phyloP scores from a whole-genome alignment of 2,888 invertebrate species.

The Drosophila neutralis region DNA sequence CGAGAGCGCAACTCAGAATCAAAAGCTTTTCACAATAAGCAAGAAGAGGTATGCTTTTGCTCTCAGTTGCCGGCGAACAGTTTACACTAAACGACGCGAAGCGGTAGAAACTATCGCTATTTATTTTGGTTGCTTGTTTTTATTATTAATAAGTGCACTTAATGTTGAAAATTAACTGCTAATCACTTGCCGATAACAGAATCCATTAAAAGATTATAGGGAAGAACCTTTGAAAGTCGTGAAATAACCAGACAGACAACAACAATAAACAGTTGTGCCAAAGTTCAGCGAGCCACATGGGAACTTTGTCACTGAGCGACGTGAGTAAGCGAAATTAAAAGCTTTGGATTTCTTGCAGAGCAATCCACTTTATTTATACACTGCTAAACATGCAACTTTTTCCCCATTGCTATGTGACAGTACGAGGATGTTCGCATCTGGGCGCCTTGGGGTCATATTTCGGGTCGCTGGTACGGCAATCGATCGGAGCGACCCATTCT shows the following conservation, averaged over 20 bases:
- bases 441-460: slow-evolving; percentile 89
- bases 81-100: neutral
- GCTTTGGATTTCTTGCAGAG: slow-evolving; percentile 2
- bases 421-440: slow-evolving; percentile 88
- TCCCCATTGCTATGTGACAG: slow-evolving; percentile 52
- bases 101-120: neutral
- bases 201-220: slow-evolving; percentile 2
- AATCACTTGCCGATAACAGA: neutral
- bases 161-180: neutral
- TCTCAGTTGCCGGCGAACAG: slow-evolving; percentile 9
- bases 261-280: slow-evolving; percentile 8
- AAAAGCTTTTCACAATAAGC: slow-evolving; percentile 1
- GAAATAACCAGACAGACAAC: neutral
- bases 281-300: slow-evolving; percentile 44
- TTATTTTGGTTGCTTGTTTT: neutral
- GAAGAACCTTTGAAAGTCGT: slow-evolving; percentile 29
- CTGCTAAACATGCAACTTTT: slow-evolving; percentile 20
- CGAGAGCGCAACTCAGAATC: neutral
- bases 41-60: neutral
- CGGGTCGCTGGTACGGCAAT: slow-evolving; percentile 89
- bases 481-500: slow-evolving; percentile 87
- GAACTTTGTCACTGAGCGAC: slow-evolving; percentile 51
- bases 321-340: slow-evolving; percentile 39
- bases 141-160: neutral
- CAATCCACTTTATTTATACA: slow-evolving; percentile 42